Conservation (phyloP, 2,888 invertebrate species). For the Mycalesis mineus region DNA sequence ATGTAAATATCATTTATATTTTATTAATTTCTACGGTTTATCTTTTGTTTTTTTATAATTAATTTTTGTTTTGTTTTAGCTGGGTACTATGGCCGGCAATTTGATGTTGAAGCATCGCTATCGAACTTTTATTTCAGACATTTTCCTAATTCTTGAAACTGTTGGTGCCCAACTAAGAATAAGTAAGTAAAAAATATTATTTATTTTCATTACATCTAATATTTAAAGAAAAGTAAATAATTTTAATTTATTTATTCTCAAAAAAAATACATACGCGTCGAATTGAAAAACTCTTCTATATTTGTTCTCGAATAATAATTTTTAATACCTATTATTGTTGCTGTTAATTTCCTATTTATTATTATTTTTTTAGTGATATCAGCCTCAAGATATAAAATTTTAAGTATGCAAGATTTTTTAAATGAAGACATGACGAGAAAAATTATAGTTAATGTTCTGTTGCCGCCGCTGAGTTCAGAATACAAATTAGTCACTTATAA, state of each 20-base stretch:
- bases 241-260: no score
- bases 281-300: no score
- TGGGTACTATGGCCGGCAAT: neutral
- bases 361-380: neutral
- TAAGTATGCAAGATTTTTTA: slow-evolving; percentile 57
- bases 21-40: no score
- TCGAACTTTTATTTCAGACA: neutral
- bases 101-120: neutral
- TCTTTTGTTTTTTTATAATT: neutral
- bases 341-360: no score
- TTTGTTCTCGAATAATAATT: no score
- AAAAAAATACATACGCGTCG: no score
- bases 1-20: no score
- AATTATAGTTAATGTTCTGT: slow-evolving; percentile 73
- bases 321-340: no score
- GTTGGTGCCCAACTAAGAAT: neutral
- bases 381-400: neutral
- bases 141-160: neutral
- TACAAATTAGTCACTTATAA: slow-evolving; percentile 80
- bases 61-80: neutral
- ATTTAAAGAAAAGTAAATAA: no score
- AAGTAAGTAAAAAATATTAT: neutral
- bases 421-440: slow-evolving; percentile 54
- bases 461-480: slow-evolving; percentile 70
- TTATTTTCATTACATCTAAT: neutral